Evolutionary conservation across 2,888 invertebrate genomes (phyloP).

Genomic region (Schizaphis graminum): DNA sequence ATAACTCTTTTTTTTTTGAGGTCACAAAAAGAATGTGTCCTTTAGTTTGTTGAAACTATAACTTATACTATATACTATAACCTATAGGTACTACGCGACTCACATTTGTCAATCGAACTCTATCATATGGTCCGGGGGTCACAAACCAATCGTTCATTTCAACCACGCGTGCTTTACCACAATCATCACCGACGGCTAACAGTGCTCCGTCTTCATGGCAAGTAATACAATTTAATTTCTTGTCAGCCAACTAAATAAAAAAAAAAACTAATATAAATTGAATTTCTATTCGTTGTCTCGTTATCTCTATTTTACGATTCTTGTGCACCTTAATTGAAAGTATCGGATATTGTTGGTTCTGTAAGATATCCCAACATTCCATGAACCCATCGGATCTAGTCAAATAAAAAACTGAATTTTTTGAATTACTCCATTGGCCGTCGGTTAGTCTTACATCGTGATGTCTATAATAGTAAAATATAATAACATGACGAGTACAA

Average conservation of each 20-base stretch:
- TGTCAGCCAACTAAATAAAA: conserved; percentile 75
- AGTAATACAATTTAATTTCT: conserved; percentile 77
- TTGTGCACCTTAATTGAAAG: conserved; percentile 79
- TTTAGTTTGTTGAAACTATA: background rate
- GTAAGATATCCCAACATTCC: conserved; percentile 91
- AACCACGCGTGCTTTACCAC: conserved; percentile 84
- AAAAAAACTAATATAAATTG: background rate
- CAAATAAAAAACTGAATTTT: conserved; percentile 88
- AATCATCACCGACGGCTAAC: conserved; percentile 83
- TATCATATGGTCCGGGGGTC: conserved; percentile 82
- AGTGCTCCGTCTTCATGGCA: conserved; percentile 78
- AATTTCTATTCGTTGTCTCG: background rate
- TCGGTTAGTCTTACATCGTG: conserved; percentile 75
- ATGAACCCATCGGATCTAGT: conserved; percentile 88
- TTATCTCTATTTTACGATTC: background rate
- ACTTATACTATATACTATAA: no score
- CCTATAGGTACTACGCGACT: conserved; percentile 69
- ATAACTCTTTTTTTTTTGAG: background rate
- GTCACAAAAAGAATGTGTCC: background rate
- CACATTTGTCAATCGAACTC: conserved; percentile 81
- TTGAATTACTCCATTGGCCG: conserved; percentile 91
- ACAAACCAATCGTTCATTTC: conserved; percentile 84
- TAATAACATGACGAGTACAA: background rate
- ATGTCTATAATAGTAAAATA: background rate
- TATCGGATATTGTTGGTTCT: conserved; percentile 87